Percentiles rank a stretch among this genome's conserved stretches.
Evolutionary conservation across 2,113 vertebrate genomes (phyloP).

Genomic region (Bettongia penicillata): DNA sequence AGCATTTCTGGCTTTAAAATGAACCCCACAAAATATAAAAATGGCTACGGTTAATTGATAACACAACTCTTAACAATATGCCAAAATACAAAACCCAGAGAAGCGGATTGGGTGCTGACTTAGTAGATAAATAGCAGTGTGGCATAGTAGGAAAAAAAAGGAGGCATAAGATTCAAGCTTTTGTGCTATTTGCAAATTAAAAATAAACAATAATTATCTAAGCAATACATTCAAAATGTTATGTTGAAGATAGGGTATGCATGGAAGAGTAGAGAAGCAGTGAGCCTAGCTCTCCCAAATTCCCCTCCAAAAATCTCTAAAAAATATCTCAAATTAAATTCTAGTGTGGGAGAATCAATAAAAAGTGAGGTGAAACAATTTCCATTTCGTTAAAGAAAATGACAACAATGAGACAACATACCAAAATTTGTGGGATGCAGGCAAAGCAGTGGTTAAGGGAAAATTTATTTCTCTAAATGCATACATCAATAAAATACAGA

Average conservation of each 20-base stretch:
- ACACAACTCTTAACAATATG: neutral
- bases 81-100: neutral
- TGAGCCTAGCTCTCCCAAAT: neutral
- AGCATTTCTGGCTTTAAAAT: no score
- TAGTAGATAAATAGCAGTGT: neutral
- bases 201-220: neutral
- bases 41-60: no score
- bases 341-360: neutral
- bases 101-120: neutral
- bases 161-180: neutral
- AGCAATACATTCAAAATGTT: neutral
- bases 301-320: no score
- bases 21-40: no score
- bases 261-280: neutral
- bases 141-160: neutral
- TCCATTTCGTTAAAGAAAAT: no score
- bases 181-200: neutral
- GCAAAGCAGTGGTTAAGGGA: no score
- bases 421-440: no score
- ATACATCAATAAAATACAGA: no score
- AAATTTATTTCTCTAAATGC: no score
- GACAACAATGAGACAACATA: no score
- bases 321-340: neutral
- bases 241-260: neutral
- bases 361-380: neutral